Evolutionary conservation across 2,797 vertebrate species (phyloP).

Genomic region (Danio jaintianensis): DNA sequence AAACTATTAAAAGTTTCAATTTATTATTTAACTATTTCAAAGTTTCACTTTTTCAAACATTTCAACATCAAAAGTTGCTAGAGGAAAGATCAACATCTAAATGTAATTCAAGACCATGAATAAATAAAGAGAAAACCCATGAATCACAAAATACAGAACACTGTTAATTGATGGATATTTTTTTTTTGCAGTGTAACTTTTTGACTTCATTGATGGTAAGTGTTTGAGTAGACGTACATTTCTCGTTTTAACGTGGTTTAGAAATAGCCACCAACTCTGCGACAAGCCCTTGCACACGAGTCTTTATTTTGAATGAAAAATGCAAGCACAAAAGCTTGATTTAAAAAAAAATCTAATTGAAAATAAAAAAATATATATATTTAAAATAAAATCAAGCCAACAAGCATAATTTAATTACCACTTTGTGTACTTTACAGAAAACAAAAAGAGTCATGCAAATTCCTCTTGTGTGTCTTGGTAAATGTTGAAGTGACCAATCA

Average conservation of each 20-base stretch:
- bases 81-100: too few relatives aligned
- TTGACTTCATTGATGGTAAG: not conserved
- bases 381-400: constrained; percentile 71
- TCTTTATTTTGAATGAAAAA: constrained; percentile 87
- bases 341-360: constrained; percentile 92
- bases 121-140: too few relatives aligned
- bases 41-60: too few relatives aligned
- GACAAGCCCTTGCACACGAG: constrained; percentile 79
- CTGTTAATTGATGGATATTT: too few relatives aligned
- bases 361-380: constrained; percentile 71
- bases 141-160: too few relatives aligned
- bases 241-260: constrained; percentile 84
- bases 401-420: constrained; percentile 72
- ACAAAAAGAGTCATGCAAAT: constrained; percentile 61
- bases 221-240: constrained; percentile 70
- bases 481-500: constrained; percentile 81
- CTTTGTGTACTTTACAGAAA: constrained; percentile 37
- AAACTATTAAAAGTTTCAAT: too few relatives aligned
- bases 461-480: constrained; percentile 83
- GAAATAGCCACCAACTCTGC: constrained; percentile 74
- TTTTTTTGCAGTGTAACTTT: not conserved
- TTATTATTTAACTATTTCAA: too few relatives aligned
- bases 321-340: constrained; percentile 95
- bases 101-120: too few relatives aligned
- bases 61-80: too few relatives aligned